Evolutionary conservation across 2,113 vertebrate genomes (phyloP).

Genomic region (Aegotheles bennettii): DNA sequence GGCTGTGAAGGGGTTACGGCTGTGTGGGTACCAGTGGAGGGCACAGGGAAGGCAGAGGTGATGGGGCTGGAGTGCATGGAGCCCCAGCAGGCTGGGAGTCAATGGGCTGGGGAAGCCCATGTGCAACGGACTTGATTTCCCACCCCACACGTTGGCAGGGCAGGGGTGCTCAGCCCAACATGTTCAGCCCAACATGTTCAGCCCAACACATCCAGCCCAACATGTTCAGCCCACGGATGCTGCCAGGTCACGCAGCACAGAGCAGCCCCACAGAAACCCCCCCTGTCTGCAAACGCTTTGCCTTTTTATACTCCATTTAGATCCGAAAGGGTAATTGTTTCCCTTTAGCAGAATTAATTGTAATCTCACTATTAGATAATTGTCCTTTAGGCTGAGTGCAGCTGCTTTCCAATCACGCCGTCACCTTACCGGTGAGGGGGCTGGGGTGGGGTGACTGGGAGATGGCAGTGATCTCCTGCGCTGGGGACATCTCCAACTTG

Average conservation of each 20-base stretch:
- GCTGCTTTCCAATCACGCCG: not conserved
- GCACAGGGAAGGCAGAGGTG: fast-evolving
- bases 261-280: not conserved
- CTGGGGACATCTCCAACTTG: not conserved
- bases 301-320: not conserved
- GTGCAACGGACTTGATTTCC: not conserved
- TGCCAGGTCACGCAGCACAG: not conserved
- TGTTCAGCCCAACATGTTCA: not conserved
- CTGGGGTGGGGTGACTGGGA: not conserved
- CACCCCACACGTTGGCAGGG: fast-evolving
- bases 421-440: not conserved
- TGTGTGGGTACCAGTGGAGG: fast-evolving
- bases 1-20: not conserved
- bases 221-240: fast-evolving
- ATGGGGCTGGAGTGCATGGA: not conserved
- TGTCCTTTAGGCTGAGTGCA: not conserved
- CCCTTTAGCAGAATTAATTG: conserved; percentile 3
- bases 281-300: not conserved
- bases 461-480: not conserved
- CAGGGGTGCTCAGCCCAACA: not conserved
- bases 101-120: not conserved
- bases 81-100: not conserved
- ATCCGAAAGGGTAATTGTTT: conserved; percentile 15
- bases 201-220: no score
- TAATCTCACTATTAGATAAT: not conserved